phyloP scores from a whole-genome alignment of 2,797 vertebrate genomes.

The Acestrorhynchus altus region DNA sequence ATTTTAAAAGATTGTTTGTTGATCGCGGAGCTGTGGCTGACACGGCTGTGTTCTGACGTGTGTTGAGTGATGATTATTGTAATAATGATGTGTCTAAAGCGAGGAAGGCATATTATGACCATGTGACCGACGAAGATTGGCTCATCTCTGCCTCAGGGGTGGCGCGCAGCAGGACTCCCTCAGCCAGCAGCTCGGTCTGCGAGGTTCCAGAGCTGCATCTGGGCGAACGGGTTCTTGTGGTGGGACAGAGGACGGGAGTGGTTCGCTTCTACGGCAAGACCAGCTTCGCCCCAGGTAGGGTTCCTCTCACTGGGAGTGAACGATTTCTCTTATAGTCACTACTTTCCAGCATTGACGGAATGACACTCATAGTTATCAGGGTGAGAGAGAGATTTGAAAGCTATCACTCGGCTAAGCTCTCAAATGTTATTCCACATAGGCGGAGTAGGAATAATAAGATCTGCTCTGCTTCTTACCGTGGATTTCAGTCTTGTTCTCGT shows the following conservation, averaged over 20 bases:
- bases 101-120: slow-evolving; percentile 3
- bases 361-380: neutral
- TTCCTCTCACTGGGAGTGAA: neutral
- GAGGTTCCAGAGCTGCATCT: slow-evolving; percentile 70
- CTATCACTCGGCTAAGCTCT: neutral
- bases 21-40: slow-evolving; percentile 12
- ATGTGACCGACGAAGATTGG: slow-evolving; percentile 8
- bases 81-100: slow-evolving; percentile 7
- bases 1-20: slow-evolving; percentile 25
- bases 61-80: neutral
- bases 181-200: slow-evolving; percentile 72
- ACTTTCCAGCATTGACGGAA: neutral
- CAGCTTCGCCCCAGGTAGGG: slow-evolving; percentile 92
- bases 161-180: slow-evolving; percentile 74
- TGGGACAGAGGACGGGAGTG: slow-evolving; percentile 90
- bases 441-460: too few relatives aligned
- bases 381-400: neutral
- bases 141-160: slow-evolving; percentile 64
- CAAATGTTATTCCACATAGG: neutral
- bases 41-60: neutral
- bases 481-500: neutral
- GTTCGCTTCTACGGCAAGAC: slow-evolving; percentile 91
- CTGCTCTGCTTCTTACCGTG: neutral
- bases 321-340: neutral
- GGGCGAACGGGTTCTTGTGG: slow-evolving; percentile 91